phyloP scores from a whole-genome alignment of 1,140 invertebrate species.

The Vanessa atalanta region DNA sequence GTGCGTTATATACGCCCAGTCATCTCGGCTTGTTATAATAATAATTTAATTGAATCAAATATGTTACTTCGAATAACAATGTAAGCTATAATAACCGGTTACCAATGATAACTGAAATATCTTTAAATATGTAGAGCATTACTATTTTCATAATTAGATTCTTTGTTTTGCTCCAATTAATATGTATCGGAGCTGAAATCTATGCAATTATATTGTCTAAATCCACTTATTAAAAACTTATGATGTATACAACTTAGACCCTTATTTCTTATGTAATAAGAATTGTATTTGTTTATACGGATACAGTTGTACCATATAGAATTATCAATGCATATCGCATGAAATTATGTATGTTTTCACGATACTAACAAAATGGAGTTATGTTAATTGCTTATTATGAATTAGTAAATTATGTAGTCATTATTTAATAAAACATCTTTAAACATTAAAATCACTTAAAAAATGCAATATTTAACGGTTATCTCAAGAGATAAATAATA shows the following conservation, averaged over 20 bases:
- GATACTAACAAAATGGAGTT: conserved; percentile 7
- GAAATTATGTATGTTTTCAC: conserved; percentile 4
- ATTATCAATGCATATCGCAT: conserved; percentile 6
- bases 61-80: not conserved
- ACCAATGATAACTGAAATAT: conserved; percentile 28
- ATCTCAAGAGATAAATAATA: conserved; percentile 6
- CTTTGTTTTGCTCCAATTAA: conserved; percentile 40
- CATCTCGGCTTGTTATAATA: too few relatives aligned
- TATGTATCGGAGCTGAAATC: conserved; percentile 32
- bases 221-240: conserved; percentile 5
- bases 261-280: not conserved
- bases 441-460: not conserved
- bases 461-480: not conserved
- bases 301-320: not conserved
- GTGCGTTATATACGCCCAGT: too few relatives aligned
- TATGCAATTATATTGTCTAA: conserved; percentile 29
- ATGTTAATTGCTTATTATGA: conserved; percentile 11
- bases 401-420: conserved; percentile 9
- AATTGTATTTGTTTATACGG: not conserved
- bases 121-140: conserved; percentile 35
- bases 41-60: too few relatives aligned
- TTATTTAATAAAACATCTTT: conserved; percentile 1
- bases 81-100: conserved; percentile 11
- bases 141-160: conserved; percentile 34
- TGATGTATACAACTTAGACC: not conserved